Evolutionary conservation across 2,113 vertebrate genomes (phyloP).

Genomic region (Podilymbus podiceps): DNA sequence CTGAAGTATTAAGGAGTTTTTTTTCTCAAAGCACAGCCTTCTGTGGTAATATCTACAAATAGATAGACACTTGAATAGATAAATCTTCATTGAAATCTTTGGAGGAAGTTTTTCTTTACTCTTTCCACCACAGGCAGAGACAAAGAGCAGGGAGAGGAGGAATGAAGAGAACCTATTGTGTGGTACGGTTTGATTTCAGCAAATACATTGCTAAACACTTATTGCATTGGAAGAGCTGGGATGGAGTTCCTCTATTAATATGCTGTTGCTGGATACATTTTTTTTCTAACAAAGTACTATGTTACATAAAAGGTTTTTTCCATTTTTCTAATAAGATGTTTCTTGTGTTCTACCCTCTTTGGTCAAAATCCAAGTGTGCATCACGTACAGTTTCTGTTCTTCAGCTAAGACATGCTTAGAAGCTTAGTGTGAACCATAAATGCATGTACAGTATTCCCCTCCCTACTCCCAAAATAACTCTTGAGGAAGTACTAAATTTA

Average conservation of each 20-base stretch:
- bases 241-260: background rate
- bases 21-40: background rate
- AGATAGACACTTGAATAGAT: background rate
- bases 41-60: background rate
- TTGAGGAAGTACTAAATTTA: background rate
- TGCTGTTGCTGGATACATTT: background rate
- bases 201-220: background rate
- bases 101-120: background rate
- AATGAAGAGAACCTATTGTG: background rate
- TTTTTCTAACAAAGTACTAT: background rate
- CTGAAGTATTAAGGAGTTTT: background rate
- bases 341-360: background rate
- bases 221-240: background rate
- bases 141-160: background rate
- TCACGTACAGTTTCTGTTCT: background rate
- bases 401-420: background rate
- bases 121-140: background rate
- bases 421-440: background rate
- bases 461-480: no score
- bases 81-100: background rate
- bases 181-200: background rate
- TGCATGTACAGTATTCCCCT: background rate
- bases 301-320: background rate
- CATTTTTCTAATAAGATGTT: rapidly evolving
- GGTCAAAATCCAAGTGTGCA: background rate